These are phyloP conservation scores for Sarcophaga rosellei DNA, from an alignment of 2,888 invertebrate species.

Conservation along the genomic window DNA sequence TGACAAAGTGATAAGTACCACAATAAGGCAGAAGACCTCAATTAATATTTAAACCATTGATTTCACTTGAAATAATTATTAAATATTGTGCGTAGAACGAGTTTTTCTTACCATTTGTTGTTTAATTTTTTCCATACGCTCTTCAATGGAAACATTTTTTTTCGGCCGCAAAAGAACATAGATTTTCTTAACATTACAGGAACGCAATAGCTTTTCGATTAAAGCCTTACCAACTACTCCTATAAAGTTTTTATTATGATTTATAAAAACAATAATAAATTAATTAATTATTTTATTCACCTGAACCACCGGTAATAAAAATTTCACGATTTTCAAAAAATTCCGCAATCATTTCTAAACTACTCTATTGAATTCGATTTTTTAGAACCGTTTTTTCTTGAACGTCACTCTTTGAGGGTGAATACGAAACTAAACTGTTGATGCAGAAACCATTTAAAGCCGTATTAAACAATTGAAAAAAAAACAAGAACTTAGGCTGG, in stretches of 20 bases:
- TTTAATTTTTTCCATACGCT: slow-evolving; percentile 85
- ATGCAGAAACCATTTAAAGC: too few relatives aligned
- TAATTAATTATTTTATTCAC: slow-evolving; percentile 72
- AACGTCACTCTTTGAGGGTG: too few relatives aligned
- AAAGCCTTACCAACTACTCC: slow-evolving; percentile 95
- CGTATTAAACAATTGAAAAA: too few relatives aligned
- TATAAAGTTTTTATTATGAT: slow-evolving; percentile 65
- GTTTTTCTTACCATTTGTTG: slow-evolving; percentile 72
- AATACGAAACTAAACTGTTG: too few relatives aligned
- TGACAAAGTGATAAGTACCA: too few relatives aligned
- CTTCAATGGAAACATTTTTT: slow-evolving; percentile 84
- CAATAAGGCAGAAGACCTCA: too few relatives aligned
- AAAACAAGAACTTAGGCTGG: too few relatives aligned
- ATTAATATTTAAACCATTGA: too few relatives aligned
- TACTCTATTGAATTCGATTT: too few relatives aligned
- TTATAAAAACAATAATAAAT: neutral
- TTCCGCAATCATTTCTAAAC: slow-evolving; percentile 75
- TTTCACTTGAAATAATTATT: too few relatives aligned
- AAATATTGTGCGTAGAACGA: too few relatives aligned
- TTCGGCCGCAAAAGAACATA: slow-evolving; percentile 90
- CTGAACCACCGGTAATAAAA: slow-evolving; percentile 91
- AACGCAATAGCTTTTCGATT: slow-evolving; percentile 92
- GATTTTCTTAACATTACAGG: slow-evolving; percentile 88
- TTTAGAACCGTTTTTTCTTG: too few relatives aligned
- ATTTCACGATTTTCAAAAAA: slow-evolving; percentile 87